These are phyloP conservation scores for Antennarius striatus DNA, from an alignment of 2,113 vertebrate species.

Conservation along the genomic window DNA sequence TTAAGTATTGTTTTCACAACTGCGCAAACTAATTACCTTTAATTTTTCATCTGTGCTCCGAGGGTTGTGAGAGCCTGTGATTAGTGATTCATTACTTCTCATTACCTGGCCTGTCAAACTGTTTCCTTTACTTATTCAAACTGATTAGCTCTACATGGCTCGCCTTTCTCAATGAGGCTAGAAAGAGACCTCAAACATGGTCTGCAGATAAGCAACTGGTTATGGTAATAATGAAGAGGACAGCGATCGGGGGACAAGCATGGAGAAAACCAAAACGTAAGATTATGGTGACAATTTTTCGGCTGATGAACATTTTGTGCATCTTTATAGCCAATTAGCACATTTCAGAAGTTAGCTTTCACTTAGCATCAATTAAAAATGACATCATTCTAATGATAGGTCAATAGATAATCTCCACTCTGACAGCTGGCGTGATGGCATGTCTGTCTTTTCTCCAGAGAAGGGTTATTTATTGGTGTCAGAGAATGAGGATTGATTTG, in stretches of 20 bases:
- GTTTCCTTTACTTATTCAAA: slow-evolving; percentile 80
- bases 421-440: slow-evolving; percentile 15
- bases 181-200: slow-evolving; percentile 64
- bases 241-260: slow-evolving; percentile 3
- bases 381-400: slow-evolving; percentile 1
- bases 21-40: slow-evolving; percentile 79
- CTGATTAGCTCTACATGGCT: slow-evolving; percentile 76
- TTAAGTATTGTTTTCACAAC: slow-evolving; percentile 81
- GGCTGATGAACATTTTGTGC: neutral
- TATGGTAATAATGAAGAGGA: slow-evolving; percentile 13
- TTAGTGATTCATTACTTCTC: slow-evolving; percentile 81
- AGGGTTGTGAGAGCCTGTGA: slow-evolving; percentile 74
- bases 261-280: neutral
- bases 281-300: neutral
- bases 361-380: slow-evolving; percentile 14
- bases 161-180: slow-evolving; percentile 60
- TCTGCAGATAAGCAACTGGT: slow-evolving; percentile 34
- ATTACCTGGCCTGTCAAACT: slow-evolving; percentile 79
- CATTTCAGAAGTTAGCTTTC: neutral
- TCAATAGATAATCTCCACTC: slow-evolving; percentile 11
- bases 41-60: slow-evolving; percentile 78
- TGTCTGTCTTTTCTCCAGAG: slow-evolving; percentile 40
- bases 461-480: slow-evolving; percentile 58
- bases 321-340: too few relatives aligned
- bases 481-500: slow-evolving; percentile 59